These are phyloP conservation scores for Mormyrops attenuatus DNA, from an alignment of 2,797 vertebrate species.

Conservation along the genomic window DNA sequence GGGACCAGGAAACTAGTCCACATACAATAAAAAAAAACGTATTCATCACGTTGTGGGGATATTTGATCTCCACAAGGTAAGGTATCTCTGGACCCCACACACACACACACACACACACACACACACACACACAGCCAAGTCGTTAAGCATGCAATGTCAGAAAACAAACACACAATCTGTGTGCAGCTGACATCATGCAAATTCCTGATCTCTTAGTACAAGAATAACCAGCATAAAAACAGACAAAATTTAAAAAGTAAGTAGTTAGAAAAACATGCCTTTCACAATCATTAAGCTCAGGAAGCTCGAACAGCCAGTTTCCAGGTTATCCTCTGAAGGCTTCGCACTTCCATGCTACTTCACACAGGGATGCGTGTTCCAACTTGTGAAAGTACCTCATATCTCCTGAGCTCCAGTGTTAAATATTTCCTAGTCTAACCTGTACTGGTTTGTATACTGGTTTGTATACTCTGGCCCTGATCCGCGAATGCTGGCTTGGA, in stretches of 20 bases:
- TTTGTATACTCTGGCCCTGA: not conserved
- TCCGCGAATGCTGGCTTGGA: not conserved
- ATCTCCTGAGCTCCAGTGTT: not conserved
- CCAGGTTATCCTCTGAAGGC: not conserved
- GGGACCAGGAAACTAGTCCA: not conserved
- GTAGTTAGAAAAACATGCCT: not conserved
- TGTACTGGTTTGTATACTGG: not conserved
- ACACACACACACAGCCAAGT: not conserved
- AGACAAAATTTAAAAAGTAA: not conserved
- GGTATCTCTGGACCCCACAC: not conserved
- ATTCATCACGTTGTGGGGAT: not conserved
- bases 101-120: not conserved
- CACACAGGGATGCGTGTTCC: not conserved
- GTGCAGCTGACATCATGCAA: not conserved
- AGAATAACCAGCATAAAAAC: not conserved
- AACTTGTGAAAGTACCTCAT: not conserved
- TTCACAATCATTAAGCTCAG: not conserved
- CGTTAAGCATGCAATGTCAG: not conserved
- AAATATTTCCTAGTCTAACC: not conserved
- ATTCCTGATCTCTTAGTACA: not conserved
- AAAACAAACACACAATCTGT: not conserved
- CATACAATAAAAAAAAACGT: not conserved
- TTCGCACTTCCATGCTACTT: not conserved
- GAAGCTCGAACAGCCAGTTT: not conserved
- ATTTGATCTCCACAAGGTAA: not conserved